Evolutionary conservation across 2,797 vertebrate genomes (phyloP).

Genomic region (Cryptoblepharus egeriae): DNA sequence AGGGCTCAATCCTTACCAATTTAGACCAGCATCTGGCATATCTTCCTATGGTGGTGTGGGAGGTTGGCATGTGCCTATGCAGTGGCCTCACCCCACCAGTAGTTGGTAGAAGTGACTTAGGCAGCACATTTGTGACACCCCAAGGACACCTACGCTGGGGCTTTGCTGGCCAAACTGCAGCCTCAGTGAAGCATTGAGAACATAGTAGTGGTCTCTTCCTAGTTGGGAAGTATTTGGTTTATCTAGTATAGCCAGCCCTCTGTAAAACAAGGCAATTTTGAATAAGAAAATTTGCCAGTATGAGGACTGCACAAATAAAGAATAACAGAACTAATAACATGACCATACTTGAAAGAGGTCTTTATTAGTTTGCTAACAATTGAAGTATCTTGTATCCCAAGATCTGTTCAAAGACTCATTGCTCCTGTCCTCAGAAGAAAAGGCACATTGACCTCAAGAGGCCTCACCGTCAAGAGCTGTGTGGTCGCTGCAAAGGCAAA

Average conservation of each 20-base stretch:
- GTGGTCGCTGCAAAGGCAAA: slow-evolving; percentile 91
- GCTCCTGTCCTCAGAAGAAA: slow-evolving; percentile 90
- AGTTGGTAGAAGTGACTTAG: too few relatives aligned
- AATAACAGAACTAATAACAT: background rate
- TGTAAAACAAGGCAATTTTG: background rate
- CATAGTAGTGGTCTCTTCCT: background rate
- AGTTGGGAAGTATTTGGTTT: background rate
- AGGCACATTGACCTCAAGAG: slow-evolving; percentile 90
- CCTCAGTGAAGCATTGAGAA: background rate
- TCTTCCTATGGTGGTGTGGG: too few relatives aligned
- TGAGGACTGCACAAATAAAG: background rate
- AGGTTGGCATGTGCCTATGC: too few relatives aligned
- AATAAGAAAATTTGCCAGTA: background rate
- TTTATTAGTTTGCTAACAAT: background rate
- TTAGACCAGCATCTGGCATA: too few relatives aligned
- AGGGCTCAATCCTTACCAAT: too few relatives aligned
- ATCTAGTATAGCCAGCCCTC: background rate
- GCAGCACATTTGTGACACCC: too few relatives aligned
- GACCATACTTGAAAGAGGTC: background rate
- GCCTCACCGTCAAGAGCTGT: slow-evolving; percentile 93
- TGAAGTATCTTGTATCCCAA: slow-evolving; percentile 58
- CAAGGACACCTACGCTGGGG: too few relatives aligned
- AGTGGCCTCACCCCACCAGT: too few relatives aligned
- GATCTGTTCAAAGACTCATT: slow-evolving; percentile 87
- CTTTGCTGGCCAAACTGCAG: too few relatives aligned